Percentiles rank a stretch among this genome's conserved stretches.
Evolutionary conservation across 2,888 invertebrate genomes (phyloP).

Genomic region (Ectemnius cavifrons): DNA sequence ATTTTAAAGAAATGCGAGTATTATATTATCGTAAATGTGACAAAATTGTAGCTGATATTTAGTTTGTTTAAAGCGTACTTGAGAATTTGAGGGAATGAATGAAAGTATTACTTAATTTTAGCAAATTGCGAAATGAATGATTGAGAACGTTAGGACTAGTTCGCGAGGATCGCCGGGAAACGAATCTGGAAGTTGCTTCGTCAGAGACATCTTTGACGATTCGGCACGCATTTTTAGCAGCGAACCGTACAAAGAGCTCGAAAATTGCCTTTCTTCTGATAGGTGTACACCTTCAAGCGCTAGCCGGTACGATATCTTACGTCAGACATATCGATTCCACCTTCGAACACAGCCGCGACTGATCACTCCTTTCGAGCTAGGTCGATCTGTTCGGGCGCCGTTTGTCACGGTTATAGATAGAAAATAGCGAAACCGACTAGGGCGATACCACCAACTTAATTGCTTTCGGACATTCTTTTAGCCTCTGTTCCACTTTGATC

Average conservation of each 20-base stretch:
- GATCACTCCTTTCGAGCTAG: too few relatives aligned
- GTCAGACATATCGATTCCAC: slow-evolving; percentile 19
- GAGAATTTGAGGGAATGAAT: too few relatives aligned
- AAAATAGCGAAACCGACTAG: slow-evolving; percentile 2
- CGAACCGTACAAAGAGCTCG: slow-evolving; percentile 53
- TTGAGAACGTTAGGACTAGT: slow-evolving; percentile 64
- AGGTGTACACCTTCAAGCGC: slow-evolving; percentile 28
- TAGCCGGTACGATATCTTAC: slow-evolving; percentile 11
- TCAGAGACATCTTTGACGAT: slow-evolving; percentile 68
- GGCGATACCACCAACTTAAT: too few relatives aligned
- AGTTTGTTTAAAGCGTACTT: too few relatives aligned
- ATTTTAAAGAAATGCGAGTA: too few relatives aligned
- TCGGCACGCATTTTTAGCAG: slow-evolving; percentile 63
- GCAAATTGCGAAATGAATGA: slow-evolving; percentile 46
- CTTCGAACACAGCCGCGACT: background rate
- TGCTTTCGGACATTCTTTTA: too few relatives aligned
- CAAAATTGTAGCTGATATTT: too few relatives aligned
- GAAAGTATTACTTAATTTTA: too few relatives aligned
- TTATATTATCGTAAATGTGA: too few relatives aligned
- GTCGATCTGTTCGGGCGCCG: background rate
- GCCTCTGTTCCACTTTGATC: too few relatives aligned
- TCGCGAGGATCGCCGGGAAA: slow-evolving; percentile 47
- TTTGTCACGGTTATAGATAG: slow-evolving; percentile 3
- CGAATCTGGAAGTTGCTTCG: slow-evolving; percentile 67
- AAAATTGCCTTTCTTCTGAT: slow-evolving; percentile 46